Conservation (phyloP, 2,797 vertebrate genomes). For the Sebastes wilsoni region DNA sequence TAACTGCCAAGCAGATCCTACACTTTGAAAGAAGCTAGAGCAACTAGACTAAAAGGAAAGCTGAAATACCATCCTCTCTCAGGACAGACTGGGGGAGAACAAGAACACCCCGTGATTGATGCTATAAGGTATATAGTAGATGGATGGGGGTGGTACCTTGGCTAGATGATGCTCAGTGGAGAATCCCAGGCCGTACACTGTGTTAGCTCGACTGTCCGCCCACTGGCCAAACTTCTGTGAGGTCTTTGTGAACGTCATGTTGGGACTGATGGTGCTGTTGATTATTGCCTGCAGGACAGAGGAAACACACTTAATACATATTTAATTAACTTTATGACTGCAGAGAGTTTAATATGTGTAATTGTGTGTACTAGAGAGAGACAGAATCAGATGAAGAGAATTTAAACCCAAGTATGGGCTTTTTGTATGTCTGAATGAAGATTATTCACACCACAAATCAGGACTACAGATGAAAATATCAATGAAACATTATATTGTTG, state of each 20-base stretch:
- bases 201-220: conserved; percentile 98
- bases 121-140: not conserved
- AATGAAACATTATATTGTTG: not conserved
- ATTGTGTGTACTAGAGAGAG: not conserved
- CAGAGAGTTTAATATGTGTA: not conserved
- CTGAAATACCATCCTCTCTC: conserved; percentile 80
- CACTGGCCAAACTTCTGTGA: conserved; percentile 99
- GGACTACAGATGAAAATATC: not conserved
- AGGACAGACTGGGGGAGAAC: conserved; percentile 14
- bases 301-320: conserved; percentile 28
- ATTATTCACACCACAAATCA: not conserved
- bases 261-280: conserved; percentile 99
- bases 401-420: not conserved
- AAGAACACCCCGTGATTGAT: conserved; percentile 8
- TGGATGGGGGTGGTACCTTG: conserved; percentile 67
- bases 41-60: conserved; percentile 8
- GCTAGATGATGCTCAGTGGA: conserved; percentile 96
- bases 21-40: conserved; percentile 9
- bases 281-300: conserved; percentile 93
- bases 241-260: conserved; percentile 99
- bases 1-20: not conserved
- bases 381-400: not conserved
- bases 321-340: conserved; percentile 17
- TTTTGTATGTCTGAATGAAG: not conserved
- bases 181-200: conserved; percentile 97